These are phyloP conservation scores for pig (Sus scrofa) DNA, from an alignment of 2,113 vertebrate genomes.

Conservation along the genomic window T2T-Sscrofa CM000814.6:120791001-120791500, in stretches of 20 bases:
- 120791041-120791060: neutral
- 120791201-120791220: neutral
- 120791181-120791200: neutral
- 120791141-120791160: neutral
- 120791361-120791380: neutral
- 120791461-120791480: neutral
- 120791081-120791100: neutral
- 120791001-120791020: neutral
- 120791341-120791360: neutral
- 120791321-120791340: neutral
- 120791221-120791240: neutral
- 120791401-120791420: conserved; percentile 14
- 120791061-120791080: neutral
- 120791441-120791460: conserved; percentile 46
- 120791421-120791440: conserved; percentile 12
- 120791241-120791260: neutral
- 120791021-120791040: neutral
- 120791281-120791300: neutral
- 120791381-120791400: conserved; percentile 14
- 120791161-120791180: neutral
- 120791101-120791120: neutral
- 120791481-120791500: conserved; percentile 23
- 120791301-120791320: neutral
- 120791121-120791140: neutral
- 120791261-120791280: neutral